Conservation (phyloP, 1,140 invertebrate species). For the Hydropsyche tenuis region DNA sequence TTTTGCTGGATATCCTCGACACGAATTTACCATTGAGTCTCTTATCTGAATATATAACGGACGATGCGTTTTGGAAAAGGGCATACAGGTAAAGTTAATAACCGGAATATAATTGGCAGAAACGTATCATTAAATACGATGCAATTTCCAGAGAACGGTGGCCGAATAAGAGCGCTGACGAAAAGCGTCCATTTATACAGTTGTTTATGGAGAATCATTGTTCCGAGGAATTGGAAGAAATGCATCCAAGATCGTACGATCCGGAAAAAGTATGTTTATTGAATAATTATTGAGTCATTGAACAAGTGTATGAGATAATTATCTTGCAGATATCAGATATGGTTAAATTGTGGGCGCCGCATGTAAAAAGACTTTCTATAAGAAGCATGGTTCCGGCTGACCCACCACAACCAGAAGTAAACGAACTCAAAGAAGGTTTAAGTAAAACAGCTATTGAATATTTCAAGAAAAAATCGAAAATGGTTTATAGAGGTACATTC, state of each 20-base stretch:
- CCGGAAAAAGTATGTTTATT: conserved; percentile 46
- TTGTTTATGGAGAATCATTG: conserved; percentile 44
- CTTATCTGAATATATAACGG: conserved; percentile 35
- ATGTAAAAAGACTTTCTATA: conserved; percentile 33
- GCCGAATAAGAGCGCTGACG: conserved; percentile 20
- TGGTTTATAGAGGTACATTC: conserved; percentile 37
- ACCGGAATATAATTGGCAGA: background rate
- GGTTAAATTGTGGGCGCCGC: conserved; percentile 35
- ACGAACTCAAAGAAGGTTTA: conserved; percentile 17
- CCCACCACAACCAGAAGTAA: background rate
- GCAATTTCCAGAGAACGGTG: conserved; percentile 7
- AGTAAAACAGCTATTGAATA: conserved; percentile 25
- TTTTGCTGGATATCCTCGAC: conserved; percentile 29
- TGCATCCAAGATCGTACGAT: conserved; percentile 42
- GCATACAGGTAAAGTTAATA: conserved; percentile 37
- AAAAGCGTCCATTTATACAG: conserved; percentile 37
- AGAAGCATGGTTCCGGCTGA: conserved; percentile 36
- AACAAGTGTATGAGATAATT: too few relatives aligned
- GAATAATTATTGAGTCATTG: too few relatives aligned
- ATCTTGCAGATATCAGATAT: conserved; percentile 44
- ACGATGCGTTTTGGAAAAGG: conserved; percentile 44
- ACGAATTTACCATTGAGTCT: conserved; percentile 28
- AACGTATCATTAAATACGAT: background rate
- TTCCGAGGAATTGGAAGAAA: conserved; percentile 39
- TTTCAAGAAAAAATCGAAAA: conserved; percentile 31